phyloP scores from a whole-genome alignment of 2,113 vertebrate species.

The Balaenoptera acutorostrata region DNA sequence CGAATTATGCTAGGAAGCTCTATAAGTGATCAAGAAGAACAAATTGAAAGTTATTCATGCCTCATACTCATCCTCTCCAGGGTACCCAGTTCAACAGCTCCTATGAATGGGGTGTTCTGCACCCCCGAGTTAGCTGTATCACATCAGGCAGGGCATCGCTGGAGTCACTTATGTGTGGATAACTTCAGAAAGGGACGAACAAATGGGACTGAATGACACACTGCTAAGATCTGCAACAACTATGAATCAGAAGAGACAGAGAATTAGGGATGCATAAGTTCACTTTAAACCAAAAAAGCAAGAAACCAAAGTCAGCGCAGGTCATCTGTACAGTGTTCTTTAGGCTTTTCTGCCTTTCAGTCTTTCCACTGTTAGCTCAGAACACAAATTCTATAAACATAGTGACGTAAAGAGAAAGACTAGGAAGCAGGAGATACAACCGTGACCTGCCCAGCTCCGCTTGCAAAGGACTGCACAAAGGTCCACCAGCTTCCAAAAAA shows the following conservation, averaged over 20 bases:
- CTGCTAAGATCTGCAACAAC: background rate
- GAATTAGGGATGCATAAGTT: background rate
- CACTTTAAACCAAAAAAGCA: background rate
- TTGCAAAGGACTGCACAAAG: background rate
- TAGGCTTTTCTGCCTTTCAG: background rate
- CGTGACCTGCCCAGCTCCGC: rapidly evolving
- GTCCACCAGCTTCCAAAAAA: background rate
- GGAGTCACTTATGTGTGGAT: background rate
- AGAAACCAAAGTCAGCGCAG: background rate
- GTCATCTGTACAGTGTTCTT: background rate
- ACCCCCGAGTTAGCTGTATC: background rate
- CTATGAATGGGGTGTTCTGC: background rate
- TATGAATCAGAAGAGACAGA: background rate
- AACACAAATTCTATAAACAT: rapidly evolving
- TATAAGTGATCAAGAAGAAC: background rate
- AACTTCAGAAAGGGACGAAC: background rate
- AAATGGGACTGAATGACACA: background rate
- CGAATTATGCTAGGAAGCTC: background rate
- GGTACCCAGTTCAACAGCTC: background rate
- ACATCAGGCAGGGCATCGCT: background rate
- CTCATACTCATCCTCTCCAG: background rate
- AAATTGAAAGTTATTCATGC: background rate
- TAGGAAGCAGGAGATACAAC: background rate
- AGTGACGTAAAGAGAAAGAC: background rate
- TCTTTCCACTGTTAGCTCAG: background rate